Evolutionary conservation across 2,113 vertebrate genomes (phyloP).

Genomic region (Anolis sagrei): DNA sequence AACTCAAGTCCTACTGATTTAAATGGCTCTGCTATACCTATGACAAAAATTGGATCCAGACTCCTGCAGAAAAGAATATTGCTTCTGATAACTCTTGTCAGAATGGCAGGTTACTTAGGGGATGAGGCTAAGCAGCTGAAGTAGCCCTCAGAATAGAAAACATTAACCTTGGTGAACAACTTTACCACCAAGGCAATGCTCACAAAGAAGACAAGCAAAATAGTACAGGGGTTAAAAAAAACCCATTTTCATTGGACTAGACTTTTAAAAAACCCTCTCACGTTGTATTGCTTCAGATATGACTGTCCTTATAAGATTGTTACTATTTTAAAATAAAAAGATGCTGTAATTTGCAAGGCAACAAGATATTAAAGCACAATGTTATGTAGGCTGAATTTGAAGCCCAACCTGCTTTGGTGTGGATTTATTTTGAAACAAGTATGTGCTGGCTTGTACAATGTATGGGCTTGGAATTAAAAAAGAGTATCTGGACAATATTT

Average conservation of each 20-base stretch:
- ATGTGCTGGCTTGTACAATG: not conserved
- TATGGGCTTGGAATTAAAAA: slow-evolving; percentile 72
- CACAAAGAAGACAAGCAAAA: slow-evolving; percentile 46
- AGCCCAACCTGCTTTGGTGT: not conserved
- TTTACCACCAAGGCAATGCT: slow-evolving; percentile 63
- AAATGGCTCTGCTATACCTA: not conserved
- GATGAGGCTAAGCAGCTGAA: not conserved
- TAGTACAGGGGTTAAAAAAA: not conserved
- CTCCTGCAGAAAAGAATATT: not conserved
- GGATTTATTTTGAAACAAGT: not conserved
- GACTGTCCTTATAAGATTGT: slow-evolving; percentile 51
- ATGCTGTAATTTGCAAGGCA: slow-evolving; percentile 75
- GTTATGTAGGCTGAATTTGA: not conserved
- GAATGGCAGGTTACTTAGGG: not conserved
- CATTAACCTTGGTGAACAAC: slow-evolving; percentile 68
- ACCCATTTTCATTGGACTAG: slow-evolving; percentile 30
- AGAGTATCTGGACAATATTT: slow-evolving; percentile 81
- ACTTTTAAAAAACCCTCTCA: slow-evolving; percentile 51
- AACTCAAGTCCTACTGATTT: not conserved
- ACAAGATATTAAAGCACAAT: slow-evolving; percentile 51
- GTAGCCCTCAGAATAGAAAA: slow-evolving; percentile 56
- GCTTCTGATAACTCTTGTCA: not conserved
- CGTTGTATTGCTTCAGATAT: slow-evolving; percentile 75
- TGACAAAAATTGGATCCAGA: not conserved
- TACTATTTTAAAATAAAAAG: slow-evolving; percentile 55